Evolutionary conservation across 2,113 vertebrate genomes (phyloP).

Genomic region (Ellobius talpinus): DNA sequence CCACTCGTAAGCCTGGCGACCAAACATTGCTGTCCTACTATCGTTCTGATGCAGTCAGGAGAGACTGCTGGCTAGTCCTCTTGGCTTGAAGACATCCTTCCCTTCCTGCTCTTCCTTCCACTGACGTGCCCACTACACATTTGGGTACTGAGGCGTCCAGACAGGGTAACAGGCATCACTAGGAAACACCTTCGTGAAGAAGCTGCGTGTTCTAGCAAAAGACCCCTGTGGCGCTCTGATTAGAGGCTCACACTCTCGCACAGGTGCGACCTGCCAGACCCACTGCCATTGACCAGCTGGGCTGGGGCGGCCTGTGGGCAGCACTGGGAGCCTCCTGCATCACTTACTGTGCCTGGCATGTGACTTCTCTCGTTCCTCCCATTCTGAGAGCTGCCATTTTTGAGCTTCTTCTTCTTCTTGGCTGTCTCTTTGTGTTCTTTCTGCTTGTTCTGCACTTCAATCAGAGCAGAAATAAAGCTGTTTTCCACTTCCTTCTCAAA

Average conservation of each 20-base stretch:
- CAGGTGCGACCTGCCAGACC: accelerated
- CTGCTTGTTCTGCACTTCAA: conserved; percentile 98
- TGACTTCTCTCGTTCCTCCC: conserved; percentile 92
- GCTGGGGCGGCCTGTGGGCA: neutral
- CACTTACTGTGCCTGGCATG: conserved; percentile 93
- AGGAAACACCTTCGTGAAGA: neutral
- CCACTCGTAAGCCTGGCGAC: neutral
- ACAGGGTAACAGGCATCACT: neutral
- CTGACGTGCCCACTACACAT: neutral
- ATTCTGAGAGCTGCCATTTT: conserved; percentile 90
- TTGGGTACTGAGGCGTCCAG: neutral
- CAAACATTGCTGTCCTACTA: neutral
- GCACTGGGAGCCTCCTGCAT: accelerated
- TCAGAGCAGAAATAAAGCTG: conserved; percentile 98
- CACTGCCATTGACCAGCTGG: accelerated
- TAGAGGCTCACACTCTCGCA: neutral
- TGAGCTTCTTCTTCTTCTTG: conserved; percentile 95
- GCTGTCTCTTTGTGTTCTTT: conserved; percentile 97
- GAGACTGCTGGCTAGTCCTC: neutral
- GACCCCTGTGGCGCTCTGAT: accelerated
- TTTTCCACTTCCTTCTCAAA: conserved; percentile 99
- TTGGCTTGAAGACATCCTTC: neutral
- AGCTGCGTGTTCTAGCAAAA: neutral
- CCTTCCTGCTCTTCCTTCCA: neutral
- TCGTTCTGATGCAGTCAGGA: neutral